A percentile compares a stretch with the other conserved stretches of the same genome.
Conservation (phyloP, 2,888 invertebrate species). For the Schizaphis graminum region DNA sequence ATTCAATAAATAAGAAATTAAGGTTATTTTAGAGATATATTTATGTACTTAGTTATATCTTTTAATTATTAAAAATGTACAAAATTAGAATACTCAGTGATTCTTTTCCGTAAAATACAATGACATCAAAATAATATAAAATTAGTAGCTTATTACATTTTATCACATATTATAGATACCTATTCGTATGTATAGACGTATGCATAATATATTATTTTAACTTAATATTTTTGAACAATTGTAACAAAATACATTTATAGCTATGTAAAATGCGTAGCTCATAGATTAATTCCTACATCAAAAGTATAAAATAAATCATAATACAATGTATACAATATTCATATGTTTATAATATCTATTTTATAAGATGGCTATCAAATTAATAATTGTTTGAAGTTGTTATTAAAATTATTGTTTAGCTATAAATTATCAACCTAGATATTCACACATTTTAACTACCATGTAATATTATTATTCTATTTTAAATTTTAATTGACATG, state of each 20-base stretch:
- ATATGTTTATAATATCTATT: not conserved
- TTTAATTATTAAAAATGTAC: not conserved
- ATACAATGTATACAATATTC: not conserved
- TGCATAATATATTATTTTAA: not conserved
- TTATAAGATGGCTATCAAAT: not conserved
- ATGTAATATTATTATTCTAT: conserved; percentile 9
- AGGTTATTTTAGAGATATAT: not conserved
- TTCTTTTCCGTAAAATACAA: not conserved
- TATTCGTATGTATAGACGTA: not conserved
- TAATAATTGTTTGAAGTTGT: not conserved
- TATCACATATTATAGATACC: not conserved
- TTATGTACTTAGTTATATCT: not conserved
- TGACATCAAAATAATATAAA: not conserved
- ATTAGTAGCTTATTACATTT: not conserved
- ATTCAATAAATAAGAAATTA: not conserved
- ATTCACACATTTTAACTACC: not conserved
- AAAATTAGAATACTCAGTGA: not conserved
- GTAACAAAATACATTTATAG: not conserved
- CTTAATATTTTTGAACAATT: not conserved
- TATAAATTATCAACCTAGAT: not conserved
- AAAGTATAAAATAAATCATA: not conserved
- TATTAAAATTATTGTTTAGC: conserved; percentile 8
- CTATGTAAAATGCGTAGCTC: not conserved
- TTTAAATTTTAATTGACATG: conserved; percentile 5
- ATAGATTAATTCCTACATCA: not conserved